phyloP scores from a whole-genome alignment of 2,113 vertebrate species.

The Chauna torquata region DNA sequence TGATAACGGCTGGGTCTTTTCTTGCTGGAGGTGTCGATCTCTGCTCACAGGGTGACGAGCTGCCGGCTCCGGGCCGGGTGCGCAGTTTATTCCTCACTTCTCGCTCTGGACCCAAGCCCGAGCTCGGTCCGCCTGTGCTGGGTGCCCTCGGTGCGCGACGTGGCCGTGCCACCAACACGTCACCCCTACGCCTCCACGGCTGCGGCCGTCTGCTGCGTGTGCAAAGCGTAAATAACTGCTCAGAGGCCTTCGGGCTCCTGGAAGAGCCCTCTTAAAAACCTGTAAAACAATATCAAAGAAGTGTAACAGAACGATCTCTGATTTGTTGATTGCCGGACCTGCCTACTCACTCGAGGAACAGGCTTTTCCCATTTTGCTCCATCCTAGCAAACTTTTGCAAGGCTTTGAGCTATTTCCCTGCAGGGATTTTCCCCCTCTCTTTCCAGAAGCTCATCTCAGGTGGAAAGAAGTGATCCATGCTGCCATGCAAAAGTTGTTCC shows the following conservation, averaged over 20 bases:
- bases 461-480: not conserved
- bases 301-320: not conserved
- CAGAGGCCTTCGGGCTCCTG: not conserved
- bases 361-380: not conserved
- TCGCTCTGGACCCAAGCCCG: not conserved
- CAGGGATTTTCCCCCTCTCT: not conserved
- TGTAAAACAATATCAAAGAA: not conserved
- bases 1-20: not conserved
- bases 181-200: not conserved
- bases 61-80: fast-evolving
- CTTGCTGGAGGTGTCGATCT: not conserved
- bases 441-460: not conserved
- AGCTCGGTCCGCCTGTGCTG: not conserved
- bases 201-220: not conserved
- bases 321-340: not conserved
- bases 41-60: not conserved
- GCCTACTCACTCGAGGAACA: not conserved
- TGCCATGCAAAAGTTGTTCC: not conserved
- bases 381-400: not conserved
- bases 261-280: not conserved
- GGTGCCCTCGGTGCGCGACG: not conserved
- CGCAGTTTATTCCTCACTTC: not conserved
- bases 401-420: not conserved
- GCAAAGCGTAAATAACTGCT: not conserved
- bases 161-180: not conserved